Base-by-base conservation (phyloP, 1,140 invertebrate genomes). In the Manduca sexta region DNA sequence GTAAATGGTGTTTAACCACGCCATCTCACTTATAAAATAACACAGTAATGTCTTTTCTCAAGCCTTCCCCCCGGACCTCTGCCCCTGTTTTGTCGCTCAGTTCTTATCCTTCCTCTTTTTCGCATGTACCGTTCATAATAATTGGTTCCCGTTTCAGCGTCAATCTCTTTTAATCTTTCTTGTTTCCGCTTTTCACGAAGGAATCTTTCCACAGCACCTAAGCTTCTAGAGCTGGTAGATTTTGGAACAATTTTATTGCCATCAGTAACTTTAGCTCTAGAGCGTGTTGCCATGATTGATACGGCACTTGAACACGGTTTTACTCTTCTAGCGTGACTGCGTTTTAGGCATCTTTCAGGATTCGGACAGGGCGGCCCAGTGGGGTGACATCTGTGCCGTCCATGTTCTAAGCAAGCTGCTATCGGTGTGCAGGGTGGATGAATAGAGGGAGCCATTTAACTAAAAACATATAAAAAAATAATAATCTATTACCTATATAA, bases 101-200 rank as follows among this genome's bases (percentile, higher is more conserved):
- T 17, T 17, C 14, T 26, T 6, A 39, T 3, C 18, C 17, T 31
- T 14, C 6, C 12, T 39, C n/a, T 38, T 35, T 37, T 44, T 13
- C 26, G 18, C 33, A 45, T 37, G 39, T 51, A 51, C 8, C 33
- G 33, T 11, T 44, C 33, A 31, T 38, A 39, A 33, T 51, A 45
- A 5, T 41, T 11, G n/a, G 41, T 51, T 15, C 49, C 41, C 16
- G 7, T 38, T 6, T 17, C 16, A n/a, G 31, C 41, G 12, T 44
- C 42, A n/a, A 30, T 44, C 10, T 14, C 12, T 39, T 38, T 29
- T 16, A 44, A 15, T 12, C 11, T 21, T 18, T 39, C 35, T n/a
- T 37, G 44, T 45, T 31, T 40, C 21, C 18, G 15, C 44, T 50
- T 44, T 39, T 50, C 18, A 8, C 21, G 13, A 11, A 42, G 10